Base-by-base conservation (phyloP, 2,113 vertebrate species). In the Lates calcarifer region DNA sequence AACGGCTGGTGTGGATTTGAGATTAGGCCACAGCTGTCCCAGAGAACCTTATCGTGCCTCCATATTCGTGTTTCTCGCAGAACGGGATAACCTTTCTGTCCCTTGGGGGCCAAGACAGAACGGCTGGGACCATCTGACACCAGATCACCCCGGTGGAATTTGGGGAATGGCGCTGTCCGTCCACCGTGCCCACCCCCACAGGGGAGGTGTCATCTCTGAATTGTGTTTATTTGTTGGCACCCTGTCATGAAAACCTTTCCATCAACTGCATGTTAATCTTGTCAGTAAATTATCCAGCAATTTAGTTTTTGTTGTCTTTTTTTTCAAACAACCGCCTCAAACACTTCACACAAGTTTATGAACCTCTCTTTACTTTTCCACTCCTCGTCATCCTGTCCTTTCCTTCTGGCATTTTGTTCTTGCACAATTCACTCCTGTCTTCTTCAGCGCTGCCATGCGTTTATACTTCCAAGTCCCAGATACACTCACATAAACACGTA, bases 151-250 rank as follows among this genome's bases (percentile, higher is more conserved):
- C 0, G 3, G 61, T 69, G 93, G 94, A 97, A 97, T 98, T 95
- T 84, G 84, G 94, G 87, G 93, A 94, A 95, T 6, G 79, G 93
- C 11, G 84, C 77, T 83, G 91, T 93, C 90, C 88, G 72, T 79
- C 80, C n/a, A 73, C 75, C 77, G 85, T 86, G 69, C 73, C 65
- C 67, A 55, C 12, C 81, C 51, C 81, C 39, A 58, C 55, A 6
- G 79, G 78, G 71, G 72, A 87, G 49, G 56, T 89, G 93, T 95
- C 94, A 96, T 96, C 93, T 95, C 93, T 95, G 95, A 96, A 96
- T 96, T 97, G 96, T 96, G 97, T 98, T 98, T 98, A 98, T 98
- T 96, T 95, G 96, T 97, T 97, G 96, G 95, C 97, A 93, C 96
- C 96, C 94, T 94, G 95, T 96, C 91, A 94, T 95, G 95, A 98